These are phyloP conservation scores for Monochamus alternatus DNA, from an alignment of 2,888 invertebrate species.

Conservation along the genomic window DNA sequence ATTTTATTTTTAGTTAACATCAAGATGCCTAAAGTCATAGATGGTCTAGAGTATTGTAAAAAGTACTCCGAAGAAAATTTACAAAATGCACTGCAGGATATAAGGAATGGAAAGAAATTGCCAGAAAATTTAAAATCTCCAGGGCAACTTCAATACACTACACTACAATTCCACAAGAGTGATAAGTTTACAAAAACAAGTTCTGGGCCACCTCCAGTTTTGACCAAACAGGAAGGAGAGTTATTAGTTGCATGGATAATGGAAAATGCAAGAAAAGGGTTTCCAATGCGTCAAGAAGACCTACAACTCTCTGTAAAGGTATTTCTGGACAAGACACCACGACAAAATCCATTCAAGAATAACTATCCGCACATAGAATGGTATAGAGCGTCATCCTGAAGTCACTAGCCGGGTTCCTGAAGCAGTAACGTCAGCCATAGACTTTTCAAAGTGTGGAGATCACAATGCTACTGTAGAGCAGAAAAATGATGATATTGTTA, in stretches of 20 bases:
- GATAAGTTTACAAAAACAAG: neutral
- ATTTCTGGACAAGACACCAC: slow-evolving; percentile 39
- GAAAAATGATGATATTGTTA: no score
- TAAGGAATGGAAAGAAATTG: neutral
- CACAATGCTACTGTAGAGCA: no score
- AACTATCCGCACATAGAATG: slow-evolving; percentile 34
- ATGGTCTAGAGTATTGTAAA: no score
- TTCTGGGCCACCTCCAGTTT: neutral
- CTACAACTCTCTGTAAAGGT: slow-evolving; percentile 39
- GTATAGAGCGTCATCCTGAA: slow-evolving; percentile 46
- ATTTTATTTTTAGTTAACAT: no score
- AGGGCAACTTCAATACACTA: neutral
- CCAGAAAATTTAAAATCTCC: neutral
- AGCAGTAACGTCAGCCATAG: slow-evolving; percentile 53
- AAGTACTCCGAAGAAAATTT: no score
- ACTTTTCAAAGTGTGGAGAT: no score
- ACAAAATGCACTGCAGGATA: no score
- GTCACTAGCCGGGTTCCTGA: slow-evolving; percentile 49
- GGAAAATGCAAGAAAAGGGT: neutral
- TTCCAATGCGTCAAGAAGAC: slow-evolving; percentile 23
- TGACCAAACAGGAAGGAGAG: neutral
- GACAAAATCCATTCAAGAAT: slow-evolving; percentile 44
- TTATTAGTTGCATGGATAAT: neutral
- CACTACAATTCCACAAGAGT: neutral
- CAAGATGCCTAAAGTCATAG: no score